Evolutionary conservation across 1,140 invertebrate genomes (phyloP), one percentile per base, ranked within the genome.

Genomic region (Drosophila kurseongensis): DNA sequence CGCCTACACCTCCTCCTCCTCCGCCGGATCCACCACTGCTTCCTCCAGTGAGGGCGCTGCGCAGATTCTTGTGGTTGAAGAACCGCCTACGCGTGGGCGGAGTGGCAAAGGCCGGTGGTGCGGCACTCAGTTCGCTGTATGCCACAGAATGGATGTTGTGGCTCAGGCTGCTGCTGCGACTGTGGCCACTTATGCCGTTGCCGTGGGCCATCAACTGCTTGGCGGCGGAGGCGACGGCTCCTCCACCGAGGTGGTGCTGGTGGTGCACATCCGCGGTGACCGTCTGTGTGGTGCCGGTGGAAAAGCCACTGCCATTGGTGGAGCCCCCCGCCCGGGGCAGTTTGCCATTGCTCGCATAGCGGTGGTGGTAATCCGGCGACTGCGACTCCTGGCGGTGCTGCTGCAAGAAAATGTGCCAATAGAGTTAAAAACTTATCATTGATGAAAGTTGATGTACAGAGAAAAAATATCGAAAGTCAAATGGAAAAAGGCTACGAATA

Each of bases 81-180:
- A 97, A 97, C 93, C 95, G 95, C 92, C 95, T 95, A 68, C 96
- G 94, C 45, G 95, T 96, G 80, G 96, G 96, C 0, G 96, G 96
- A 42, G 96, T 96, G 18, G 96, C 97, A 44, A 96, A 96, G 59
- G 91, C 72, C 56, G 91, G 78, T 45, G 90, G 75, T 44, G 90
- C 79, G 18, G 76, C 75, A 84, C 80, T 82, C 73, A 92, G 71
- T 48, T 90, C 90, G 56, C 74, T 66, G 65, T 89, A 90, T 23
- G 56, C 65, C 29, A 23, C 54, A 42, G 69, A 62, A 78, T 93
- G 74, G 66, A 58, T 73, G 75, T 73, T 78, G 55, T 65, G 76
- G 66, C 69, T 79, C 41, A 57, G 40, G 36, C 65, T 80, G 74
- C 32, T 83, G 76, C 51, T 72, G 44, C 92, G 63, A 93, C 92